phyloP scores from a whole-genome alignment of 2,113 vertebrate genomes.

The Channa maculata region DNA sequence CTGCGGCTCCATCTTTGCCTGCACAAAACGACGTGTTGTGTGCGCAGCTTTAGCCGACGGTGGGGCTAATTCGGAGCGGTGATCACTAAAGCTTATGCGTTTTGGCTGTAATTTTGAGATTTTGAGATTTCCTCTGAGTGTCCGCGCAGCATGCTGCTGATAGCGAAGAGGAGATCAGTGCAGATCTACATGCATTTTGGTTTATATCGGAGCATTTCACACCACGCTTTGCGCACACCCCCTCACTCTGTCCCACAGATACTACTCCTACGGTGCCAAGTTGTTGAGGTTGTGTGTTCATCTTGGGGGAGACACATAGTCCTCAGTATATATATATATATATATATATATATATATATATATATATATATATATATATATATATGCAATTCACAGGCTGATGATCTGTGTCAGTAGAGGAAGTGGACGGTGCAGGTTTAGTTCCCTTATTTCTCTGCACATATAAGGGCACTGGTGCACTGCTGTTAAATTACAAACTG shows the following conservation, averaged over 20 bases:
- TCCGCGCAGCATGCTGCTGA: neutral
- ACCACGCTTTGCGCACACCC: slow-evolving; percentile 66
- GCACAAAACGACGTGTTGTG: neutral
- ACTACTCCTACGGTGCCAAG: neutral
- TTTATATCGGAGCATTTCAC: slow-evolving; percentile 22
- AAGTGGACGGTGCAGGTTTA: slow-evolving; percentile 13
- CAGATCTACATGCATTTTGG: slow-evolving; percentile 47
- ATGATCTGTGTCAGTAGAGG: neutral
- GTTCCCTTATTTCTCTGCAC: neutral
- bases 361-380: too few species aligned
- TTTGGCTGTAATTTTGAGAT: neutral
- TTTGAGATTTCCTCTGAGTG: neutral
- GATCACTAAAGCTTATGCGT: neutral
- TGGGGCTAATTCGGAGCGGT: slow-evolving; percentile 38
- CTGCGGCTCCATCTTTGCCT: slow-evolving; percentile 10
- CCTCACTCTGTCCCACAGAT: slow-evolving; percentile 14
- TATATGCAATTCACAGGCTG: neutral
- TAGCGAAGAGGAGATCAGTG: neutral
- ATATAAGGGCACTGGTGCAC: neutral
- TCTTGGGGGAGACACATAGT: neutral
- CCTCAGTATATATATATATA: too few species aligned
- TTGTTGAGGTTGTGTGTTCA: neutral
- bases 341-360: too few species aligned
- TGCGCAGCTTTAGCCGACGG: slow-evolving; percentile 8
- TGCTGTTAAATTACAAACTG: neutral